Base-by-base conservation (phyloP, 2,797 vertebrate genomes). In the Aeoliscus strigatus region DNA sequence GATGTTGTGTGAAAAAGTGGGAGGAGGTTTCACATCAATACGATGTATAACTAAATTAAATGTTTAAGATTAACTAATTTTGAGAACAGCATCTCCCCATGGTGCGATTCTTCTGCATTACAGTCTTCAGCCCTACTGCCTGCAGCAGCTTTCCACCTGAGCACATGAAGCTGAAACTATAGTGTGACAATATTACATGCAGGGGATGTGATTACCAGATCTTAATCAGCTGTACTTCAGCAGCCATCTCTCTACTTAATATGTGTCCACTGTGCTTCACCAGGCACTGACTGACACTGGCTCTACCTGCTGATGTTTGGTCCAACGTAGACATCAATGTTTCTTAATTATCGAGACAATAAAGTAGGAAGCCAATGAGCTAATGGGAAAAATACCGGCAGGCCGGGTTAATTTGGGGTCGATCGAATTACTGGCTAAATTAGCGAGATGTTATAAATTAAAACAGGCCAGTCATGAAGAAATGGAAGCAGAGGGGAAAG, bases 311-410 rank as follows among this genome's bases (percentile, higher is more conserved):
- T 52, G 58, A 68, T 54, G 27, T 77, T 69, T 71, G 80, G 82
- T 78, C 67, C 57, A 51, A 66, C 70, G 29, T 42, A 58, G 75
- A 78, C 66, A 53, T 58, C 71, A 77, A 86, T 85, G 71, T 68
- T 80, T 81, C 78, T 82, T 83, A 83, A 86, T 88, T 84, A 85
- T 70, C 54, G 13, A 66, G 70, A 84, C 81, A 77, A 83, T 70
- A 39, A 59, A 66, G 60, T 39, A 42, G 37, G 66, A 47, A 71
- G 66, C 25, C 17, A 58, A 72, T 28, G 16, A 74, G 65, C 64
- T 86, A 83, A 81, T 81, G 62, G 70, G 71, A 61, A 82, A 88
- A 81, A 79, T 60, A 75, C 41, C 77, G 48, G 73, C 66, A 50
- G 49, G 71, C 62, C 77, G 80, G 79, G 82, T 87, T 87, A 73